A percentile compares a stretch with the other conserved stretches of the same genome.
Conservation (phyloP, 2,113 vertebrate species). For the Prunella himalayana region DNA sequence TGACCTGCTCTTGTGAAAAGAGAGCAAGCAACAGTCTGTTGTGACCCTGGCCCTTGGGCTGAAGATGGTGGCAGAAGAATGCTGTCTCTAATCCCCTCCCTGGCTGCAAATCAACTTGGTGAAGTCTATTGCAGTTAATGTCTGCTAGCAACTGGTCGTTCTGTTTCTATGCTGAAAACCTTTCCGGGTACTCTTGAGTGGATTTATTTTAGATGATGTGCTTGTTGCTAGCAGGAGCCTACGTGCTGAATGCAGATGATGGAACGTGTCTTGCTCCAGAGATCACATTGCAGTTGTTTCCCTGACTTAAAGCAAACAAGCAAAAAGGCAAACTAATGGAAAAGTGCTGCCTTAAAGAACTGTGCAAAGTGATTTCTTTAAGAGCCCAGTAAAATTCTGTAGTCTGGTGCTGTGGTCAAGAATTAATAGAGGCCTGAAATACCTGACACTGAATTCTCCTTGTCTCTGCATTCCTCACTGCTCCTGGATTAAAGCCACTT, state of each 20-base stretch:
- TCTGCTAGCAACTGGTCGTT: slow-evolving; percentile 26
- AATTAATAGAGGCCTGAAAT: slow-evolving; percentile 2
- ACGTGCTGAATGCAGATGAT: slow-evolving; percentile 32
- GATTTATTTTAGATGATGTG: slow-evolving; percentile 34
- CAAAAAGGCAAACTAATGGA: not conserved
- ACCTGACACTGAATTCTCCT: slow-evolving; percentile 24
- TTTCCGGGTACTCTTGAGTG: not conserved
- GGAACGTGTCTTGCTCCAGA: not conserved
- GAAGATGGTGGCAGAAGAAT: not conserved
- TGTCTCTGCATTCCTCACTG: slow-evolving; percentile 39
- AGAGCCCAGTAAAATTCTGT: not conserved
- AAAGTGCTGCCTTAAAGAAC: not conserved
- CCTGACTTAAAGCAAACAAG: not conserved
- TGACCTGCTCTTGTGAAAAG: not conserved
- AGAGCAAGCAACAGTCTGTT: not conserved
- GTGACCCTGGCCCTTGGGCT: not conserved
- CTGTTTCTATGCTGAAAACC: slow-evolving; percentile 26
- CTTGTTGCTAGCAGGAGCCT: not conserved
- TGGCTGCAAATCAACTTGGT: slow-evolving; percentile 18
- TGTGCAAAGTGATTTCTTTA: not conserved
- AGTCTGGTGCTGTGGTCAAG: not conserved
- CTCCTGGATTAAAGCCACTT: slow-evolving; percentile 39
- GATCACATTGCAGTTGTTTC: slow-evolving; percentile 35
- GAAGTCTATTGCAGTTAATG: slow-evolving; percentile 21
- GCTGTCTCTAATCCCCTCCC: not conserved